Percentiles rank a stretch among this genome's conserved stretches.
Conservation (phyloP, 2,113 vertebrate genomes). For the Danio rerio region GRCz12tu NC_133194.1:36757001-36757500, state of each 20-base stretch:
- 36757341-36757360: neutral
- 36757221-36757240: neutral
- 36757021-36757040: constrained; percentile 59
- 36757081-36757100: neutral
- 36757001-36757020: constrained; percentile 9
- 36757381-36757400: constrained; percentile 35
- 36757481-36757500: constrained; percentile 59
- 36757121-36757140: neutral
- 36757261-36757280: constrained; percentile 1
- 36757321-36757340: constrained; percentile 3
- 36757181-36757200: neutral
- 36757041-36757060: constrained; percentile 48
- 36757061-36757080: neutral
- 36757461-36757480: constrained; percentile 63
- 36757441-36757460: constrained; percentile 62
- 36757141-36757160: neutral
- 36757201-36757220: neutral
- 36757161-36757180: neutral
- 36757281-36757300: constrained; percentile 1
- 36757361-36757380: neutral
- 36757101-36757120: neutral
- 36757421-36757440: constrained; percentile 65
- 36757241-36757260: constrained; percentile 5
- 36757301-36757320: neutral
- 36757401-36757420: constrained; percentile 62